Evolutionary conservation across 2,113 vertebrate genomes (phyloP).

Genomic region (Zonotrichia leucophrys): DNA sequence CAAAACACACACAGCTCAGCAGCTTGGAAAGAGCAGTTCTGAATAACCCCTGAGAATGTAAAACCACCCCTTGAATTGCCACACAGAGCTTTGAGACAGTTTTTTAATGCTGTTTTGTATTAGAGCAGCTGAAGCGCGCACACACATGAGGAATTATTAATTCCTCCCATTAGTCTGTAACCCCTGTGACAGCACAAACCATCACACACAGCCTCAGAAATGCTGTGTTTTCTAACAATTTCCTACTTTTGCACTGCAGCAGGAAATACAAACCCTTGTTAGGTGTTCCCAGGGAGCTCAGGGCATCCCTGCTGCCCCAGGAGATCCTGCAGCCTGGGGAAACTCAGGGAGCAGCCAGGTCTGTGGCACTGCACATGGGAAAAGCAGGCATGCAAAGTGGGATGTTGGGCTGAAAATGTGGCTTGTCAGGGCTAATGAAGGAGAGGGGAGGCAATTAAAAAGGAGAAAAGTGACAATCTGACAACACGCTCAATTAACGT

Average conservation of each 20-base stretch:
- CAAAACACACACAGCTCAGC: neutral
- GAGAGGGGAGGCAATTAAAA: slow-evolving; percentile 5
- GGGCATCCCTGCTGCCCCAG: neutral
- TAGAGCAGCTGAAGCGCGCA: neutral
- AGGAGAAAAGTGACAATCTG: slow-evolving; percentile 52
- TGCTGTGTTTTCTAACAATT: neutral
- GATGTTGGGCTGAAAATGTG: neutral
- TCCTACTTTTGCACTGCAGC: neutral
- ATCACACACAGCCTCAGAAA: neutral
- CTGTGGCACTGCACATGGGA: neutral
- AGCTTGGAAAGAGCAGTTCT: neutral
- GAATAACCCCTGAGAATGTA: neutral
- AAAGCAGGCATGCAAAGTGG: neutral
- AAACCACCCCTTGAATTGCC: neutral
- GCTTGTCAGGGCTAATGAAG: neutral
- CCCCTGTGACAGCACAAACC: neutral
- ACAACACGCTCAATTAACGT: slow-evolving; percentile 41
- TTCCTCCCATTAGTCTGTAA: accelerated
- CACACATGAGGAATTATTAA: neutral
- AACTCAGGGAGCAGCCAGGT: neutral
- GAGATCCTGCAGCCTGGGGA: neutral
- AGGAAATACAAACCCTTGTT: neutral
- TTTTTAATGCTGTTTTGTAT: neutral
- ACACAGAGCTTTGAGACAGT: neutral
- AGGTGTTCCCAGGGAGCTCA: neutral